These are phyloP conservation scores for Tetheella fluctuosa DNA, from an alignment of 2,888 invertebrate genomes.

Conservation along the genomic window DNA sequence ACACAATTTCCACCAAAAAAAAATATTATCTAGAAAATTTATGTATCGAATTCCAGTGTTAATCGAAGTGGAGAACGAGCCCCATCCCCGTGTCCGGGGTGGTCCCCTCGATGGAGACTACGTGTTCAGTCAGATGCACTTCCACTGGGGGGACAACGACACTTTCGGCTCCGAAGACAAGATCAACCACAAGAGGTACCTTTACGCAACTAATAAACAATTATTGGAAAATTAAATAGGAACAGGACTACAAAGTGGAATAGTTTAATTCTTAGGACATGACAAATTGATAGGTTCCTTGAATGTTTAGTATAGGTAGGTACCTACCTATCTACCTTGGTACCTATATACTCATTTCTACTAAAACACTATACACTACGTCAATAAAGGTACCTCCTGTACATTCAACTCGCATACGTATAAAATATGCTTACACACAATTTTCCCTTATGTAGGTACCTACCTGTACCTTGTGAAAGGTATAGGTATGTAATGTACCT, in stretches of 20 bases:
- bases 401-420: too few relatives aligned
- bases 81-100: conserved; percentile 84
- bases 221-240: not conserved
- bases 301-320: not conserved
- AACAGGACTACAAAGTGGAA: not conserved
- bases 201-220: conserved; percentile 11
- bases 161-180: conserved; percentile 91
- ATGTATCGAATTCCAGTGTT: conserved; percentile 81
- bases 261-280: not conserved
- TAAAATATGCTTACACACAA: too few relatives aligned
- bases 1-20: not conserved
- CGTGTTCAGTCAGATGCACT: conserved; percentile 90
- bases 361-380: not conserved
- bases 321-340: too few relatives aligned
- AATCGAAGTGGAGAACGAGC: conserved; percentile 82
- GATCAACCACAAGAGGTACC: conserved; percentile 86
- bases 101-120: conserved; percentile 87
- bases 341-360: too few relatives aligned
- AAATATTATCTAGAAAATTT: not conserved
- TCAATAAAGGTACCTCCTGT: too few relatives aligned
- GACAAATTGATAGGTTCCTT: not conserved
- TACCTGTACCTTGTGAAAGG: too few relatives aligned
- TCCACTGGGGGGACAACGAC: conserved; percentile 92
- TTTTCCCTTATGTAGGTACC: too few relatives aligned
- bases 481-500: too few relatives aligned